A percentile compares a stretch with the other conserved stretches of the same genome.
Evolutionary conservation across 1,140 invertebrate species (phyloP).

Genomic region (Pollicipes pollicipes): DNA sequence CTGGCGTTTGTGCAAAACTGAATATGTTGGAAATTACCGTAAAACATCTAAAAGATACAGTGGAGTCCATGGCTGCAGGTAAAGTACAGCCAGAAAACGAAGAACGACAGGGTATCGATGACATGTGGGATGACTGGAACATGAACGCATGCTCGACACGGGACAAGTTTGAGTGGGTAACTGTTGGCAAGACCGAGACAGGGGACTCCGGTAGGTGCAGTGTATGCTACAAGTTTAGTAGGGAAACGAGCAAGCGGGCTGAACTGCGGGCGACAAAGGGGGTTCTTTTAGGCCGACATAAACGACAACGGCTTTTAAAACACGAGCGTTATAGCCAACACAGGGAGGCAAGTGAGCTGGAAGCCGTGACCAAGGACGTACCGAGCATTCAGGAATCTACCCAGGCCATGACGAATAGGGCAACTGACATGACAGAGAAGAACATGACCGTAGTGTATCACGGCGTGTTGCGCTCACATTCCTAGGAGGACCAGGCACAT

Average conservation of each 20-base stretch:
- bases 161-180: not conserved
- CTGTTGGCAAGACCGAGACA: not conserved
- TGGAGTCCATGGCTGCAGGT: no score
- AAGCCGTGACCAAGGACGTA: not conserved
- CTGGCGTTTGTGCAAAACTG: no score
- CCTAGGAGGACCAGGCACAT: not conserved
- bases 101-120: no score
- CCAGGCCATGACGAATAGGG: not conserved
- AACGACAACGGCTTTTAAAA: not conserved
- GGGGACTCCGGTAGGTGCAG: not conserved
- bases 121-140: no score
- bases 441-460: not conserved
- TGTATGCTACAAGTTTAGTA: not conserved
- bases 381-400: not conserved
- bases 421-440: not conserved
- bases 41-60: no score
- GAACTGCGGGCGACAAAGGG: not conserved
- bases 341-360: not conserved
- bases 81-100: no score
- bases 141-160: no score
- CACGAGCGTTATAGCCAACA: not conserved
- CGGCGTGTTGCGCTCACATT: not conserved
- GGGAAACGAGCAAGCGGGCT: no score
- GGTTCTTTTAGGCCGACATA: not conserved
- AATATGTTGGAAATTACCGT: no score